Conservation (phyloP, 2,888 invertebrate species). For the Miltochrista miniata region DNA sequence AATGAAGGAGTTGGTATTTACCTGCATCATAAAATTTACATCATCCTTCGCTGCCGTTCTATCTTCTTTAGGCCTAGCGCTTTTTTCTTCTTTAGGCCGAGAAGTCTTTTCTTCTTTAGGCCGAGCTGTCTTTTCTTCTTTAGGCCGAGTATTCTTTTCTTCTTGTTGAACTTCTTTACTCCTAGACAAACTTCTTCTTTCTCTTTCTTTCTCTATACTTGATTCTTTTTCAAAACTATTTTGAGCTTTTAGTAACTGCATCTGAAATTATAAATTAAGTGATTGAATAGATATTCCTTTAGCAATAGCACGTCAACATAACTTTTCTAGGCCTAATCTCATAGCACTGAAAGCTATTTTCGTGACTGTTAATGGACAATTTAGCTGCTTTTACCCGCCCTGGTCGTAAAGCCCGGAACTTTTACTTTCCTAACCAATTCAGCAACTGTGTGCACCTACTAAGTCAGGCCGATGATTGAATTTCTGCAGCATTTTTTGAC, state of each 20-base stretch:
- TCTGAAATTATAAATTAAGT: constrained; percentile 55
- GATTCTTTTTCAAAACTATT: constrained; percentile 82
- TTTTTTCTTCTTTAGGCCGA: constrained; percentile 62
- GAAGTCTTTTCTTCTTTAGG: constrained; percentile 65
- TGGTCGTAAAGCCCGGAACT: too few species aligned
- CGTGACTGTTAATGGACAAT: too few species aligned
- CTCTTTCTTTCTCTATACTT: constrained; percentile 75
- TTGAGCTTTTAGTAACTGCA: constrained; percentile 81
- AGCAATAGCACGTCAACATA: too few species aligned
- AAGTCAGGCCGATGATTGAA: too few species aligned
- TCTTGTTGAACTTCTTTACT: constrained; percentile 66
- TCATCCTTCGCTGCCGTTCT: constrained; percentile 68
- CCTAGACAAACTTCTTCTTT: constrained; percentile 71
- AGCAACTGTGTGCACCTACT: too few species aligned
- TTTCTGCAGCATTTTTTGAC: too few species aligned
- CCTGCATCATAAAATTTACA: constrained; percentile 80
- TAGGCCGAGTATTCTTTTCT: constrained; percentile 57
- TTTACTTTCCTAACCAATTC: too few species aligned
- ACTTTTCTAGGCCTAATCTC: too few species aligned
- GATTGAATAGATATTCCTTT: neutral
- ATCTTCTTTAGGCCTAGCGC: constrained; percentile 59
- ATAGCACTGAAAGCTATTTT: too few species aligned
- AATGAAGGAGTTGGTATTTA: constrained; percentile 20
- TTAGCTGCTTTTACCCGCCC: too few species aligned
- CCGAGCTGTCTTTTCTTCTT: constrained; percentile 58